Evolutionary conservation across 2,797 vertebrate species (phyloP), one percentile per base, ranked within the genome.

Genomic region (Anguilla anguilla): DNA sequence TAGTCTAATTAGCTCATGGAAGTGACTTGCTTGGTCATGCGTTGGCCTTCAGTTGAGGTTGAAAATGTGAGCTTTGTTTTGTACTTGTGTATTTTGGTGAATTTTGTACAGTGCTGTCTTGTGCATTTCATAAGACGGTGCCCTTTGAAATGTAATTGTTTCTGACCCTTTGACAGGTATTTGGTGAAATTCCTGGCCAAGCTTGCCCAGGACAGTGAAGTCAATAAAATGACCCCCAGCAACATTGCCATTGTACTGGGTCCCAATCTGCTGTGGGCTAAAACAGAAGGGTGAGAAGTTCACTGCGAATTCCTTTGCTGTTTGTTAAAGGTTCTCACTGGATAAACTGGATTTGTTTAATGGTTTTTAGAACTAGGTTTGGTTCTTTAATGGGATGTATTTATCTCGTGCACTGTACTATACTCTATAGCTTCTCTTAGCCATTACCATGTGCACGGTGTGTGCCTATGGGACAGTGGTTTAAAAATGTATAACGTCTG

Each of bases 201-300:
- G 91, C 96, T 98, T 51, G 96, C 97, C 31, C 97, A 97, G 92
- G 96, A 96, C 91, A 97, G 97, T 0, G 97, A 98, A 0, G 4
- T 96, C 25, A 98, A 98, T 93, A 98, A 98, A 93, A 98, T 98
- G 97, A 97, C 96, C 0, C 97, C 97, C 9, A 98, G 97, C 94
- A 98, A 98, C 86, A 95, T 98, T 0, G 97, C 97, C 1, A 98
- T 98, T 22, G 97, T 98, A 11, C 90, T 98, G 88, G 97, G 97
- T 90, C 97, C 97, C 83, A 98, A 98, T 93, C 92, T 98, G 88
- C 43, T 98, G 3, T 98, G 97, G 97, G 95, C 96, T 83, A 97
- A 96, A 92, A 97, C 95, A 4, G 97, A 98, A 95, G 97, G 97
- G 97, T 98, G 89, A 97, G 96, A 61, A 31, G 59, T 22, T 51